These are phyloP conservation scores for Melanostoma scalare DNA, from an alignment of 2,888 invertebrate species.

Conservation along the genomic window DNA sequence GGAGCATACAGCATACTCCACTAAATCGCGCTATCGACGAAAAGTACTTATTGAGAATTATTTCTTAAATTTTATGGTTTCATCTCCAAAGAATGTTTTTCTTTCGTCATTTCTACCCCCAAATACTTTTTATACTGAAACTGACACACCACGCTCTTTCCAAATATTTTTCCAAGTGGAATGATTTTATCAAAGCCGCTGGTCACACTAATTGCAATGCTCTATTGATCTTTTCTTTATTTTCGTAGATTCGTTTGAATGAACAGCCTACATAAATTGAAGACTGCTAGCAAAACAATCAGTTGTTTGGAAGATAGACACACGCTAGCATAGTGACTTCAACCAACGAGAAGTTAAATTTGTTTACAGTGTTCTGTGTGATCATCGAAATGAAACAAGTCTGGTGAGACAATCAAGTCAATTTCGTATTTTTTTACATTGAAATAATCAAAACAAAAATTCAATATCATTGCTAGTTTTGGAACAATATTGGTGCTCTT, in stretches of 20 bases:
- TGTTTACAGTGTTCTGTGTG: constrained; percentile 8
- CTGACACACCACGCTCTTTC: too few species aligned
- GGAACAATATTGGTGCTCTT: constrained; percentile 36
- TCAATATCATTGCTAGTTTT: constrained; percentile 11
- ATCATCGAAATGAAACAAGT: constrained; percentile 49
- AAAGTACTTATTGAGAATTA: too few species aligned
- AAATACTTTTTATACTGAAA: too few species aligned
- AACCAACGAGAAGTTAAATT: constrained; percentile 34
- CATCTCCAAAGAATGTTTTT: too few species aligned
- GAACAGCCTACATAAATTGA: constrained; percentile 38
- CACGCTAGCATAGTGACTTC: constrained; percentile 38
- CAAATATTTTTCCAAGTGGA: too few species aligned
- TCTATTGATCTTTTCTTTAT: constrained; percentile 15
- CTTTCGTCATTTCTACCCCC: too few species aligned
- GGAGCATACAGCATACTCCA: too few species aligned
- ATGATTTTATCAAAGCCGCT: not conserved
- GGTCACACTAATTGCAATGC: not conserved
- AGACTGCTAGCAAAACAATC: constrained; percentile 38
- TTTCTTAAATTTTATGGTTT: too few species aligned
- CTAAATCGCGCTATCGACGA: too few species aligned
- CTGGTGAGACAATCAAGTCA: constrained; percentile 39
- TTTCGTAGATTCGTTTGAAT: not conserved
- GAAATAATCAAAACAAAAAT: not conserved
- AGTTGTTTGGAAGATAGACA: constrained; percentile 56
- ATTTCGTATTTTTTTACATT: not conserved